Evolutionary conservation across 2,113 vertebrate genomes (phyloP), one percentile per base, ranked within the genome.

Genomic region (Clarias magur): DNA sequence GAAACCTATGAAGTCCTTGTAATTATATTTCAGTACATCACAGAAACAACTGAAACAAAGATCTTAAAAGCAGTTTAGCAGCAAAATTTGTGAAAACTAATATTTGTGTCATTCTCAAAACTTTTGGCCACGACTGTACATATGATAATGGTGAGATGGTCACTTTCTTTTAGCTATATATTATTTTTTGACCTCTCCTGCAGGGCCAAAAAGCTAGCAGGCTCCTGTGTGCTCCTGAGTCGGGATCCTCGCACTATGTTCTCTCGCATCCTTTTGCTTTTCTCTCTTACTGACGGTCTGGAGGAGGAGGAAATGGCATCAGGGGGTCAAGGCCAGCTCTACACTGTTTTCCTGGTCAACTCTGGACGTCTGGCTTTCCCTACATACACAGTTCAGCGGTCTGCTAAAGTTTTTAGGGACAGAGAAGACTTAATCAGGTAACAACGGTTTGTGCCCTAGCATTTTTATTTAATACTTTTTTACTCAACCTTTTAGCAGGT

Each of bases 391-490:
- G 87, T 98, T 21, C 92, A 92, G 67, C 96, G 97, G 87, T 91
- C 82, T 65, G 94, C 94, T 10, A 95, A 84, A 8, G 91, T 99
- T 89, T 99, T 99, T 92, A 95, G 90, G 88, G 96, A 97, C 90
- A 95, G 97, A 92, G 97, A 98, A 0, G 97, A 99, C 87, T 96
- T 99, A 4, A 95, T 99, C 90, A 96, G 97, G 97, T 99, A 85
- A 54, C 12, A 13, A 9, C 0, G 7, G 7, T 81, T 68, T 65
- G 91, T 34, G 11, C 63, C 7, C 0, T 12, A 0, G 4, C 5
- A 23, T 48, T 68, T 59, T 8, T 80, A 15, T 65, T 27, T 67
- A 68, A 15, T 4, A n/a, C n/a, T n/a, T n/a, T n/a, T n/a, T n/a
- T n/a, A n/a, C n/a, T n/a, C n/a, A n/a, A 21, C 34, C 16, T 30